phyloP scores from a whole-genome alignment of 2,113 vertebrate genomes.

The Prinia subflava region DNA sequence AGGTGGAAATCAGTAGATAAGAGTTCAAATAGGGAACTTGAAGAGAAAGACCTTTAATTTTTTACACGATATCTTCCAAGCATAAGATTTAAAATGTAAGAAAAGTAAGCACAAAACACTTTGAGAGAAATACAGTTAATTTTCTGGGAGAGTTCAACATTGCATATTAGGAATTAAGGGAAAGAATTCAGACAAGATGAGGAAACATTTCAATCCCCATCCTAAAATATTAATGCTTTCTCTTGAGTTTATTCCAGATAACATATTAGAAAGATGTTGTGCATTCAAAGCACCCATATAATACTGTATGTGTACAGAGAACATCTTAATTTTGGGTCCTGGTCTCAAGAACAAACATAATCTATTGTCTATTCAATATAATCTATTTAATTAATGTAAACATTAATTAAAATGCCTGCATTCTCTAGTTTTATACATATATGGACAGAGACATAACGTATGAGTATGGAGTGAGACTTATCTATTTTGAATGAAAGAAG shows the following conservation, averaged over 20 bases:
- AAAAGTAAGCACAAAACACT: not conserved
- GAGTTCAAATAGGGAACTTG: not conserved
- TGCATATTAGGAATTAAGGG: not conserved
- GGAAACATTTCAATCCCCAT: not conserved
- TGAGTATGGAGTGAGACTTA: not conserved
- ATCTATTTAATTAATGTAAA: too few species aligned
- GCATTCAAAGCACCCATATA: not conserved
- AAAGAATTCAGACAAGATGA: not conserved
- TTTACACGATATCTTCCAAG: not conserved
- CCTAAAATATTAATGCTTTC: not conserved
- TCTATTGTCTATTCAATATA: too few species aligned
- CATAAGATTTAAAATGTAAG: not conserved
- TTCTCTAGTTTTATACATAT: not conserved
- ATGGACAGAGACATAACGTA: not conserved
- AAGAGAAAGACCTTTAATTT: not conserved
- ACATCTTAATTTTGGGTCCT: not conserved
- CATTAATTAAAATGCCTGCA: not conserved
- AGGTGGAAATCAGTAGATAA: not conserved
- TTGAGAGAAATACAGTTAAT: not conserved
- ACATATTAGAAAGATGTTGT: not conserved
- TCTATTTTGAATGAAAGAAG: not conserved
- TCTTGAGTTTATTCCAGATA: not conserved
- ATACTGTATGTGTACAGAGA: too few species aligned
- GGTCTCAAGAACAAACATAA: not conserved
- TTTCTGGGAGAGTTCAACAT: not conserved